phyloP scores from a whole-genome alignment of 2,113 vertebrate species.

The Natator depressus region DNA sequence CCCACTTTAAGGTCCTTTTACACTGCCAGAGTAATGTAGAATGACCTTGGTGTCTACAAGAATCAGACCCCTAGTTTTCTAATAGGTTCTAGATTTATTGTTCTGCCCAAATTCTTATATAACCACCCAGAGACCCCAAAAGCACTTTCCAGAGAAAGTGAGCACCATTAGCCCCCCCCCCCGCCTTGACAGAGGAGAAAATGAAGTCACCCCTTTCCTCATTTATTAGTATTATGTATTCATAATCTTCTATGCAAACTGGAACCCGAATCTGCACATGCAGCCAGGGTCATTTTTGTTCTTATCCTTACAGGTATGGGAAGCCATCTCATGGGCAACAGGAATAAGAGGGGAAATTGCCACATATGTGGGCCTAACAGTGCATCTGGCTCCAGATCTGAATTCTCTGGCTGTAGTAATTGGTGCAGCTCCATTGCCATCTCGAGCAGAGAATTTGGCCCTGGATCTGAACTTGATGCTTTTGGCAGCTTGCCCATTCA shows the following conservation, averaged over 20 bases:
- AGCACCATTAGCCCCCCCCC: not conserved
- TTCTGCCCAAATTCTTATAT: not conserved
- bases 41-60: not conserved
- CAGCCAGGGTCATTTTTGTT: not conserved
- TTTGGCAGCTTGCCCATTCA: not conserved
- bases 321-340: not conserved
- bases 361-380: not conserved
- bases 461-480: not conserved
- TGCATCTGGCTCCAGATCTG: not conserved
- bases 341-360: not conserved
- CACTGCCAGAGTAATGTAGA: not conserved
- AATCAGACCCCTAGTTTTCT: not conserved
- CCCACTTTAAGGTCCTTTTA: not conserved
- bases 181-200: not conserved
- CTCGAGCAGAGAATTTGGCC: not conserved
- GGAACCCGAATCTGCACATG: not conserved
- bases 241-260: not conserved
- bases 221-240: not conserved
- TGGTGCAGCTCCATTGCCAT: not conserved
- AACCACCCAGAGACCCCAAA: not conserved
- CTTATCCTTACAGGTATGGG: not conserved
- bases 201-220: not conserved
- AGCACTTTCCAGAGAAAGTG: not conserved
- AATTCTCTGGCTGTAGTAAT: not conserved
- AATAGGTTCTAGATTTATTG: not conserved